These are phyloP conservation scores for Falco berigora DNA, from an alignment of 2,797 vertebrate species.

Conservation along the genomic window DNA sequence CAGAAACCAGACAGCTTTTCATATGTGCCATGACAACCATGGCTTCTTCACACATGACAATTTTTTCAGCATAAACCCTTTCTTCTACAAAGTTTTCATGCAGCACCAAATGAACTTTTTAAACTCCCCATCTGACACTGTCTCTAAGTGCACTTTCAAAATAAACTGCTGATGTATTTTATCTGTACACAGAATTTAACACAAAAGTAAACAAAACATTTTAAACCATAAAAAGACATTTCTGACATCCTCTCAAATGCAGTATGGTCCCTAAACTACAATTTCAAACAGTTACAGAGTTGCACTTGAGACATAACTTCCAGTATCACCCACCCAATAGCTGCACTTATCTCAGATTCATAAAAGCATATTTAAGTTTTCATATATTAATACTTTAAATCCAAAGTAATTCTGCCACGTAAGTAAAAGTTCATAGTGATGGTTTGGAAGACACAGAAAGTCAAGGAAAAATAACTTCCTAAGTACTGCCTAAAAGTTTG, in stretches of 20 bases:
- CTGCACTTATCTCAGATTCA: neutral
- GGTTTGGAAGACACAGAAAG: neutral
- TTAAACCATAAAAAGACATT: constrained; percentile 5
- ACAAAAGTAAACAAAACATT: constrained; percentile 12
- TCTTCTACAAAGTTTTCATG: neutral
- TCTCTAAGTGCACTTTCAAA: neutral
- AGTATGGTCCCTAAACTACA: neutral
- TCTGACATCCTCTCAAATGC: neutral
- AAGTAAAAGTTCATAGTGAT: neutral
- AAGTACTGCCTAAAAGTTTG: neutral
- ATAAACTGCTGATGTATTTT: constrained; percentile 2
- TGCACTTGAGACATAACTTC: neutral
- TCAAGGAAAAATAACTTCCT: neutral
- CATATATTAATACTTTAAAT: neutral
- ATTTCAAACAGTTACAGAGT: neutral
- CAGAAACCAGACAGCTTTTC: neutral
- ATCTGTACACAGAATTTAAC: neutral
- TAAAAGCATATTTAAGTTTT: neutral
- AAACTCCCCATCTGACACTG: neutral
- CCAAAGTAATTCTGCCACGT: neutral
- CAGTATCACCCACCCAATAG: neutral
- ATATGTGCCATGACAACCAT: neutral
- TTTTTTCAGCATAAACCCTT: neutral
- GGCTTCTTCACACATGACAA: neutral
- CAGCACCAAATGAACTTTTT: neutral